Base-by-base conservation (phyloP, 2,888 invertebrate genomes). In the Lycaena phlaeas region DNA sequence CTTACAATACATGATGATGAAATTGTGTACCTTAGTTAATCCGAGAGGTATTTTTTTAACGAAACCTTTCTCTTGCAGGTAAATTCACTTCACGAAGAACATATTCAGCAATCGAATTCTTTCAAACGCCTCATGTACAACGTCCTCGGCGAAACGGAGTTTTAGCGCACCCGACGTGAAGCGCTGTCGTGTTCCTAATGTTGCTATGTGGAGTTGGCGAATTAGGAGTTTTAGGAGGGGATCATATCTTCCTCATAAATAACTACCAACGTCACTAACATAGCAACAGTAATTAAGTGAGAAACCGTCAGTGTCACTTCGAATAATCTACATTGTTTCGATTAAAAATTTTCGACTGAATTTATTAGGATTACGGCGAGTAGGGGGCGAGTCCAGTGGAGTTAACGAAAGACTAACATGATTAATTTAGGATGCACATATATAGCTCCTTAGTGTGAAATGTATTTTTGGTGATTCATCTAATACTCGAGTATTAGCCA, bases 91-190 rank as follows among this genome's bases (percentile, higher is more conserved):
- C 89, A 89, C 55, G 90, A 91, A 63, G 95, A 95, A 67, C 88
- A 89, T 61, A 95, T 96, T 68, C 94, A 94, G 64, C 96, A 96
- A 77, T 95, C 95, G 77, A 92, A 93, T 76, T 94, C 94, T 52
- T 96, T 96, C 88, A 94, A 93, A 76, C 91, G 95, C 71, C 89
- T 96, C 69, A 95, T 95, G 95, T 91, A 91, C 87, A 91, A 92
- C 85, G 94, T 96, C 54, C 87, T 95, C 69, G 92, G 93, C 54
- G 92, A 93, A 78, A 89, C 89, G 46, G 88, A 90, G 52, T 87
- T 87, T 58, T 88, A 87, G 53, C 29, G 42, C 41, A 50, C 41
- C 40, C 43, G 40, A 7, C 9, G 9, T 3, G 22, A 9, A 22
- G 7, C 22, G 9, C 22, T 22, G 22, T 22, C 22, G 9, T 22